Evolutionary conservation across 2,888 invertebrate species (phyloP).

Genomic region (Escarpia spicata): DNA sequence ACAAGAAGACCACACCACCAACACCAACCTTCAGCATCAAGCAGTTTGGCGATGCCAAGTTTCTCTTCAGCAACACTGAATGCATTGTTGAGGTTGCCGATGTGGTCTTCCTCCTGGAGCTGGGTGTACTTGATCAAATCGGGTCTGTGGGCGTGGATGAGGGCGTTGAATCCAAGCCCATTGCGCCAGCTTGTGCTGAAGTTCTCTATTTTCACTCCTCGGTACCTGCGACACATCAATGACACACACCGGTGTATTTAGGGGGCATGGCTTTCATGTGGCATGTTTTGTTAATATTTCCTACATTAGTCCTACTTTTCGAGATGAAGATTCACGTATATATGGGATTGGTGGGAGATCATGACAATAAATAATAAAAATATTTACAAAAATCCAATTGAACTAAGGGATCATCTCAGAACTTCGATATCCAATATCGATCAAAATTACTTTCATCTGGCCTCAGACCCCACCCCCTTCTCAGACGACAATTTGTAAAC

Average conservation of each 20-base stretch:
- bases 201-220: slow-evolving; percentile 67
- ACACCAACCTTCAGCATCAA: slow-evolving; percentile 88
- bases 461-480: no score
- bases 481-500: no score
- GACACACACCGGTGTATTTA: not conserved
- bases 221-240: slow-evolving; percentile 54
- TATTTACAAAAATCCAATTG: no score
- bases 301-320: no score
- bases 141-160: slow-evolving; percentile 94
- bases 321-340: no score
- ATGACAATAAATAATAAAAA: no score
- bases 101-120: slow-evolving; percentile 82
- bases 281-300: no score
- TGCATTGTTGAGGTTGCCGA: slow-evolving; percentile 96
- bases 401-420: no score
- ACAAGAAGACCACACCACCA: not conserved
- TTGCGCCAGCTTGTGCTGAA: slow-evolving; percentile 88
- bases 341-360: no score
- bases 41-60: slow-evolving; percentile 86
- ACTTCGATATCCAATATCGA: no score
- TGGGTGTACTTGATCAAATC: slow-evolving; percentile 90
- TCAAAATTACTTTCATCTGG: no score
- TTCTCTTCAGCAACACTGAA: slow-evolving; percentile 94
- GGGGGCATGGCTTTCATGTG: not conserved
- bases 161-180: slow-evolving; percentile 97